Conservation (phyloP, 1,140 invertebrate genomes). For the Drosophila lowei region DNA sequence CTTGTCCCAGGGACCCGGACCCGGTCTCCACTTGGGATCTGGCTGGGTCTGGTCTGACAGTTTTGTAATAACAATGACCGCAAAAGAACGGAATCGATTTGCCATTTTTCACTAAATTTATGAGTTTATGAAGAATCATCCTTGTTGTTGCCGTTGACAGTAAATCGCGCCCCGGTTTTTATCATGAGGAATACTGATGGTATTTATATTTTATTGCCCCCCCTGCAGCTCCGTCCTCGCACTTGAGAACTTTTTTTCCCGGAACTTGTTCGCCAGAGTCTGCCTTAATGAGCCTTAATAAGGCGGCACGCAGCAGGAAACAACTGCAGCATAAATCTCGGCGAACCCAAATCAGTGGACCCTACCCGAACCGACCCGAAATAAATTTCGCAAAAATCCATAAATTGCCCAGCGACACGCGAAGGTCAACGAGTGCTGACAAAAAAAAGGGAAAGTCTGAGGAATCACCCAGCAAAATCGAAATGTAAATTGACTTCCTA, state of each 20-base stretch:
- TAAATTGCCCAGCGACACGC: constrained; percentile 63
- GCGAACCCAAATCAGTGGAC: constrained; percentile 63
- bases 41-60: constrained; percentile 46
- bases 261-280: background rate
- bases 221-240: constrained; percentile 6
- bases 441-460: constrained; percentile 14
- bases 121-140: constrained; percentile 66
- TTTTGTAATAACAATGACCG: constrained; percentile 80
- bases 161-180: constrained; percentile 29
- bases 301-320: constrained; percentile 30
- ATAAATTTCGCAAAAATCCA: constrained; percentile 64
- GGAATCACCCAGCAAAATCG: constrained; percentile 48
- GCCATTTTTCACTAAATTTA: constrained; percentile 77
- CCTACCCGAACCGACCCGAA: constrained; percentile 42
- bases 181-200: constrained; percentile 28
- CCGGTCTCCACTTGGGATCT: background rate
- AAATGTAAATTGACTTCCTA: constrained; percentile 66
- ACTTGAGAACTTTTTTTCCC: constrained; percentile 39
- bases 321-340: constrained; percentile 73
- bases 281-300: constrained; percentile 70
- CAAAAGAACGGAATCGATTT: constrained; percentile 72
- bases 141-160: constrained; percentile 34
- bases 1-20: constrained; percentile 11
- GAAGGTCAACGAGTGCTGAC: constrained; percentile 32
- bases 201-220: constrained; percentile 63